Evolutionary conservation across 2,797 vertebrate species (phyloP), one percentile per base, ranked within the genome.

Genomic region (Siniperca undulata): DNA sequence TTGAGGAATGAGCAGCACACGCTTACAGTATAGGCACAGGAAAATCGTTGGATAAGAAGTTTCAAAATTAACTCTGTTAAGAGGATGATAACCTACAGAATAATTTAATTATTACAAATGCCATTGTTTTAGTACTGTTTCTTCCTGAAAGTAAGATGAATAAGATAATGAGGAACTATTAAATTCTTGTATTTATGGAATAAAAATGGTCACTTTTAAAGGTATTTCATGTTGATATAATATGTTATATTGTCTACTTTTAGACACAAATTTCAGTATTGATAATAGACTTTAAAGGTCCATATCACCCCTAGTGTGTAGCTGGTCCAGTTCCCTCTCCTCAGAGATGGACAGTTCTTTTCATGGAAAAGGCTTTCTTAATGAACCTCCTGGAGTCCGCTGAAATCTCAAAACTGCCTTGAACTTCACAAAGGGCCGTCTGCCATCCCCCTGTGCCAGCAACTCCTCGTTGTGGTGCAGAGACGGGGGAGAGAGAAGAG

Each of bases 401-500:
- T 74, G 78, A 90, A 92, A 90, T 91, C 87, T 91, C 75, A 50
- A 89, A 92, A 86, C 88, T 85, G 83, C 91, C 90, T 92, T 92
- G 88, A 94, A 93, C 89, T 90, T 86, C 86, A 93, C 89, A 93
- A 86, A 88, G 65, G 77, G 86, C 81, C 40, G 70, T 81, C 82
- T 92, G 91, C 89, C 84, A 89, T 83, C 79, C 80, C 81, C 74
- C 61, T 68, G 81, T 81, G 87, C 88, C 88, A 84, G 72, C 80
- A 82, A 71, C 84, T 82, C 60, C 53, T 74, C 27, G 52, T 83
- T 77, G 64, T 44, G 76, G 59, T 77, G 78, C 38, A 55, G 55
- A 78, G 50, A 82, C 56, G 44, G 82, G 78, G 34, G 60, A 81
- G 66, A 70, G 59, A 77, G 70, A 64, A 62, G 44, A 79, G 65